Evolutionary conservation across 1,140 invertebrate species (phyloP), one percentile per base, ranked within the genome.

Genomic region (Galendromus occidentalis): DNA sequence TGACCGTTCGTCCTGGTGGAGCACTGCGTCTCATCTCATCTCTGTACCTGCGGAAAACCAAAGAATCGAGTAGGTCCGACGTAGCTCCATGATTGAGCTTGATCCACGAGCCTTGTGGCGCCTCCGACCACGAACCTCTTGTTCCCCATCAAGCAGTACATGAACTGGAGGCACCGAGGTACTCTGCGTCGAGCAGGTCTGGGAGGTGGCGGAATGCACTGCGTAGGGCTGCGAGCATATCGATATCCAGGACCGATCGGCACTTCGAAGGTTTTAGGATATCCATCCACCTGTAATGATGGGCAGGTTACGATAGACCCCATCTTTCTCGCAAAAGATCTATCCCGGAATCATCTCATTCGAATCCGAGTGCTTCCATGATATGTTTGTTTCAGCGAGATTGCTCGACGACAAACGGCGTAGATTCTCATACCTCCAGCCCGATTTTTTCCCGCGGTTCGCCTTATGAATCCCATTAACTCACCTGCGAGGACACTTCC

Each of bases 1-100:
- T 88, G 17, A 65, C 47, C 2, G 47, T 65, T 65, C 65, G 47
- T 29, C 59, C 30, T 51, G 29, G 66, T 17, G 39, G 39, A 22
- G 47, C 33, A 64, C 59, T 66, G 14, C n/a, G 22, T 14, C 66
- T 7, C 29, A 30, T 64, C 42, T 64, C 29, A 25, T 39, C 22
- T 22, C n/a, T 12, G 55, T 64, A 9, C 18, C 33, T 64, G 65
- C 14, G 45, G 14, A 28, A 6, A 47, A 4, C 42, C 42, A 12
- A 44, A 12, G 12, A 44, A 44, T 44, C 12, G 42, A 18, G 18
- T 44, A 18, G 18, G 18, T 12, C n/a, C 42, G 42, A 18, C 42
- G 18, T 12, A 44, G 42, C 12, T 12, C 12, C 18, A 47, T 22
- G 45, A 28, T 22, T 47, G 5, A 47, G 18, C 45, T 47, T 28